Base-by-base conservation (phyloP, 37 sponge, comb jelly and placozoan species). In the Petrosia ficiformis region DNA sequence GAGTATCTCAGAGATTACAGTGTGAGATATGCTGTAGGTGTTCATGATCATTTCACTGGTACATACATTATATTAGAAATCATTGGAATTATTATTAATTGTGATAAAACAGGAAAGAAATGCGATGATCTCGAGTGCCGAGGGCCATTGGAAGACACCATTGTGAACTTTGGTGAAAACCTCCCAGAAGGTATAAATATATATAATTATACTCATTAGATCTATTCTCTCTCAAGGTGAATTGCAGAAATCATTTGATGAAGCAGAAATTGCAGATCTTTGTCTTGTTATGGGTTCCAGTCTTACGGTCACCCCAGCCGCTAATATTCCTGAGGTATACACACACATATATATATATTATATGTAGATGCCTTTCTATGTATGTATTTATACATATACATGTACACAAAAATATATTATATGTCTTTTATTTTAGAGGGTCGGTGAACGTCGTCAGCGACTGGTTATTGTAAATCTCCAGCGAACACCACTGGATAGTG, bases 391-490 rank as follows among this genome's bases (percentile, higher is more conserved):
- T n/a, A n/a, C n/a, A n/a, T n/a, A n/a, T n/a, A n/a, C n/a, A n/a
- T n/a, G n/a, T n/a, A n/a, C n/a, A n/a, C n/a, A n/a, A n/a, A n/a
- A n/a, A n/a, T n/a, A n/a, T n/a, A n/a, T n/a, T n/a, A n/a, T n/a
- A n/a, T n/a, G n/a, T n/a, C n/a, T n/a, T n/a, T n/a, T n/a, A n/a
- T n/a, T n/a, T 2, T 43, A 77, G 80, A 48, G 1, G 2, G 71
- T 79, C 0, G 79, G 74, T 36, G 21, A 56, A 42, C 21, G 48
- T 29, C 40, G 68, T 8, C 35, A 38, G 44, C 24, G 26, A 29
- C 70, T 91, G 71, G 92, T 91, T 60, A 82, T 91, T 40, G 87
- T 91, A 0, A 91, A 91, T 76, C 65, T 91, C 1, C 92, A 91
- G 75, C 3, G 33, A 0, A 91, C 92, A 31, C 80, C 87, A 28